Base-by-base conservation (phyloP, 2,113 vertebrate species). In the Chloropsis cyanopogon region DNA sequence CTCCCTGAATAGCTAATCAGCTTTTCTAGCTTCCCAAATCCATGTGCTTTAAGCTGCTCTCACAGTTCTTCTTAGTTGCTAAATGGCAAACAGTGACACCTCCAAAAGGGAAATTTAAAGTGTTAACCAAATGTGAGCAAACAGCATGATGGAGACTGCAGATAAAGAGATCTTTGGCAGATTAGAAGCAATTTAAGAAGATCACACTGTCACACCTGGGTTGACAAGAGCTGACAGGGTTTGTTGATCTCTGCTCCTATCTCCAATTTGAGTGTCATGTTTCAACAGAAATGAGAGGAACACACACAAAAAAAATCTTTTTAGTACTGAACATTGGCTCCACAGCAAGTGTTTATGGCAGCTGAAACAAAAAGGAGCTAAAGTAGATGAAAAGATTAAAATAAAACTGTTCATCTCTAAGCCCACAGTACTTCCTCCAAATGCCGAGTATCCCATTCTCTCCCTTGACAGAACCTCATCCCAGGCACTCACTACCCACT, bases 1-100 rank as follows among this genome's bases (percentile, higher is more conserved):
- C 97, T 97, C 96, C 86, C 97, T 97, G 98, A 98, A 98, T 98
- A 98, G 98, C 97, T 98, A 98, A 98, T 98, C 97, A 98, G 97
- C 97, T 97, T 97, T 93, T 91, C 97, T 93, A 88, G 97, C 97
- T 97, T 95, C 97, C 97, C 97, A 96, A 97, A 98, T 97, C 97
- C 96, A 63, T 79, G 94, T 66, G 95, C 97, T 97, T 85, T 93
- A 94, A 97, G 97, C 97, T 87, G 93, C 97, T 96, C 97, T 94
- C 97, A 77, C 88, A 49, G 96, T 94, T 96, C 97, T 96, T 95
- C 97, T 92, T 95, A 92, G 97, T 95, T 84, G 90, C 97, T 97
- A 96, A 97, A 96, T 94, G 97, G 97, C 97, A 97, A 97, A 97
- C 97, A 94, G 96, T 98, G 98, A 98, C 98, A 98, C 97, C 97